A percentile compares a stretch with the other conserved stretches of the same genome.
Conservation (phyloP, 2,888 invertebrate genomes). For the Rhabditoides inermis region DNA sequence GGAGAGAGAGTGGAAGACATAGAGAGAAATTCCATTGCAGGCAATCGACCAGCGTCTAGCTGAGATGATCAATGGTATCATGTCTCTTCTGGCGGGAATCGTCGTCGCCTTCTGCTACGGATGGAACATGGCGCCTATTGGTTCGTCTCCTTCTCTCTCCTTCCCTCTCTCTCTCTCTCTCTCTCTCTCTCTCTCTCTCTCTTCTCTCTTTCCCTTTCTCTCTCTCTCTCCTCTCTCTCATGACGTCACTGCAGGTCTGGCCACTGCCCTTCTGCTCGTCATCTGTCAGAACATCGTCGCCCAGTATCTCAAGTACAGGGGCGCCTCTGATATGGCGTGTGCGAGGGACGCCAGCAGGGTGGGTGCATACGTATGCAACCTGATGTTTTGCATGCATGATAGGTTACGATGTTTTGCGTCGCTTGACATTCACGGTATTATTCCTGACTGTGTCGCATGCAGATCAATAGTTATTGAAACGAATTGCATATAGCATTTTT, state of each 20-base stretch:
- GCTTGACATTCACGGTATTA: too few species aligned
- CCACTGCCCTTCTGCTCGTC: too few species aligned
- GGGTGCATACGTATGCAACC: too few species aligned
- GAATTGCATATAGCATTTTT: too few species aligned
- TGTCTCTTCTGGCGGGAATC: slow-evolving; percentile 34
- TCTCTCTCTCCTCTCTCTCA: neutral
- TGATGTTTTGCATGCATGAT: too few species aligned
- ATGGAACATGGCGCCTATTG: slow-evolving; percentile 45
- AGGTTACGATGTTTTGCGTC: too few species aligned
- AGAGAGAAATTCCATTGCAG: slow-evolving; percentile 2
- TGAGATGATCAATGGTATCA: slow-evolving; percentile 36
- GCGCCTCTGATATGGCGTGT: slow-evolving; percentile 31
- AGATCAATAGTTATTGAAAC: too few species aligned
- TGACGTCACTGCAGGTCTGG: too few species aligned
- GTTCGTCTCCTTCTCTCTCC: too few species aligned
- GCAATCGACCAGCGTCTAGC: slow-evolving; percentile 43
- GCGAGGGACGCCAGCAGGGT: slow-evolving; percentile 38
- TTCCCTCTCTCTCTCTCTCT: neutral
- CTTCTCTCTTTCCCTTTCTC: neutral
- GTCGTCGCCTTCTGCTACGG: slow-evolving; percentile 43
- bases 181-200: neutral
- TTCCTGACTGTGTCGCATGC: too few species aligned
- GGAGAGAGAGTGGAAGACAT: neutral
- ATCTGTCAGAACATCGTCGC: slow-evolving; percentile 27
- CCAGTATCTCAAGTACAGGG: slow-evolving; percentile 36